These are phyloP conservation scores for Machimus atricapillus DNA, from an alignment of 2,888 invertebrate species.

Conservation along the genomic window DNA sequence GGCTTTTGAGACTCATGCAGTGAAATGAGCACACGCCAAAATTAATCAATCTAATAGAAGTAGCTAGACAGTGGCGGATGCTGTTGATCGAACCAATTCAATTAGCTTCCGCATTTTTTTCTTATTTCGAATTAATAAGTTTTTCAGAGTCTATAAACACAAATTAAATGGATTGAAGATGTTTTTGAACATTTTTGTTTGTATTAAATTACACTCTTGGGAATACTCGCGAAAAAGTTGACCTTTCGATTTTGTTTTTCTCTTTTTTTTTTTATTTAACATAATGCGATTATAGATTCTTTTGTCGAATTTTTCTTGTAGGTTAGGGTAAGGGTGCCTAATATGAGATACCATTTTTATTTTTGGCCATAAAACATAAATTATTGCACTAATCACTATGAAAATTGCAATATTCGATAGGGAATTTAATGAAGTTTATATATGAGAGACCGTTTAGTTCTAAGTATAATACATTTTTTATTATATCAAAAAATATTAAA, in stretches of 20 bases:
- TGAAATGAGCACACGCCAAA: slow-evolving; percentile 1
- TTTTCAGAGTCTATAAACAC: background rate
- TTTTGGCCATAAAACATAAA: too few species aligned
- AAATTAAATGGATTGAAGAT: background rate
- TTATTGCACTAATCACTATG: too few species aligned
- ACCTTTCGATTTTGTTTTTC: background rate
- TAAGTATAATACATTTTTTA: too few species aligned
- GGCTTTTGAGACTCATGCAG: background rate
- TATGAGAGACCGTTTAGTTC: too few species aligned
- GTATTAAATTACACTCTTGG: background rate
- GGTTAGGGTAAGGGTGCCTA: too few species aligned
- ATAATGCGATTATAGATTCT: background rate
- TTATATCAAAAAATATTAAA: too few species aligned
- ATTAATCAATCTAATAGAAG: background rate
- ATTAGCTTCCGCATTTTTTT: background rate
- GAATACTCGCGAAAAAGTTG: background rate
- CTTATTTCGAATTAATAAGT: background rate
- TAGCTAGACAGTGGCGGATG: background rate
- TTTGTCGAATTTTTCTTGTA: background rate
- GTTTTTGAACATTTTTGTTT: background rate
- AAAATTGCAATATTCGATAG: too few species aligned
- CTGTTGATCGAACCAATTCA: background rate
- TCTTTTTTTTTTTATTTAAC: background rate
- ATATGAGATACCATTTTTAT: too few species aligned
- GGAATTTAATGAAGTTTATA: too few species aligned